phyloP scores from a whole-genome alignment of 2,888 invertebrate genomes.

The Papilio elwesi region DNA sequence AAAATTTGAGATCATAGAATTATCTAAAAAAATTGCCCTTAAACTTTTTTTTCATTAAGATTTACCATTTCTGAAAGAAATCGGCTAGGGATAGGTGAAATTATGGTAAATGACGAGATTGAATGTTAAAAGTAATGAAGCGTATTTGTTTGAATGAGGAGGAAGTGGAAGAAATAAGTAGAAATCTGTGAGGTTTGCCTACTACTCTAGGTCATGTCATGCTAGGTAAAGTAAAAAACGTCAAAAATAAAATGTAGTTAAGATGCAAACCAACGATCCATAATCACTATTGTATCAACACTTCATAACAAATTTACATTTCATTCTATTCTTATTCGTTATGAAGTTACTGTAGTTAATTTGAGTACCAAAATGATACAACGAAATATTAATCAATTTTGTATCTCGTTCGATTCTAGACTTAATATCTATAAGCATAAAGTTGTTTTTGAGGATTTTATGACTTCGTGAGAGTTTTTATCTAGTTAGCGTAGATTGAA shows the following conservation, averaged over 20 bases:
- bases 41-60: no score
- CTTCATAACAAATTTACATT: conserved; percentile 1
- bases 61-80: no score
- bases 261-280: background rate
- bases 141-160: no score
- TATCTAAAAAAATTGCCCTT: no score
- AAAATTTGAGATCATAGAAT: no score
- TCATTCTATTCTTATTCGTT: conserved; percentile 4
- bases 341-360: conserved; percentile 1
- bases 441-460: conserved; percentile 6
- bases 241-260: background rate
- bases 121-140: no score
- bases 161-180: no score
- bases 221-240: no score
- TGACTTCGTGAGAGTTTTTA: conserved; percentile 37
- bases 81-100: no score
- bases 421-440: background rate
- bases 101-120: no score
- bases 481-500: conserved; percentile 46
- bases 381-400: background rate
- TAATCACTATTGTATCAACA: background rate
- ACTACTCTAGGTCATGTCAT: no score
- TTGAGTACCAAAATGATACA: background rate
- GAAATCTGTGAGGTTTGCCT: no score
- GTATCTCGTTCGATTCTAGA: background rate